A percentile compares a stretch with the other conserved stretches of the same genome.
phyloP scores from a whole-genome alignment of 2,888 invertebrate species.

The Drosophila phalerata region DNA sequence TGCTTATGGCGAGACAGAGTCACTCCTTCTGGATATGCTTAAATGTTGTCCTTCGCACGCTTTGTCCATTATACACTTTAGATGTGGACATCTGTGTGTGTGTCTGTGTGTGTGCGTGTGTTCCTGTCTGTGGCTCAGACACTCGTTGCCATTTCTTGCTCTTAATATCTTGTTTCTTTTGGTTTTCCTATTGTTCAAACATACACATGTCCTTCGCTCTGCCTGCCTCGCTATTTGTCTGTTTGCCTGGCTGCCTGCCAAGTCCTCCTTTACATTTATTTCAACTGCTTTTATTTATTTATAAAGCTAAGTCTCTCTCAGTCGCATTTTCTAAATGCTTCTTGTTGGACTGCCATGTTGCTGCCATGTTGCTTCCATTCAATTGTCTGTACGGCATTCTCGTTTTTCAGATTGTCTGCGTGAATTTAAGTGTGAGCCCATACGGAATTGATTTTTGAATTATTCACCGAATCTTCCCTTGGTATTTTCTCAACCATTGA shows the following conservation, averaged over 20 bases:
- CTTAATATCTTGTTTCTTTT: conserved; percentile 76
- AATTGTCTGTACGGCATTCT: conserved; percentile 44
- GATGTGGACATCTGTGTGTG: conserved; percentile 8
- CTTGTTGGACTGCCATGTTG: conserved; percentile 62
- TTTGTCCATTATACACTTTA: conserved; percentile 38
- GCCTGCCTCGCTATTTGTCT: conserved; percentile 23
- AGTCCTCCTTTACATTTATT: conserved; percentile 71
- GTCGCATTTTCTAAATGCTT: conserved; percentile 48
- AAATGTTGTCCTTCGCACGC: conserved; percentile 74
- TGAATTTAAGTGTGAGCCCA: conserved; percentile 29
- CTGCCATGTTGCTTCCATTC: conserved; percentile 70
- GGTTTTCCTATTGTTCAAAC: conserved; percentile 43
- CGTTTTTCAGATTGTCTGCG: conserved; percentile 31
- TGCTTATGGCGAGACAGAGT: conserved; percentile 77
- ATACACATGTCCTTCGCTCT: conserved; percentile 63
- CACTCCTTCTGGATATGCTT: conserved; percentile 67
- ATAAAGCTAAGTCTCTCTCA: conserved; percentile 57
- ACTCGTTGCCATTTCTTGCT: conserved; percentile 67
- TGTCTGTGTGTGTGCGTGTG: conserved; percentile 11
- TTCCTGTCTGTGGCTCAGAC: conserved; percentile 55
- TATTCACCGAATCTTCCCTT: conserved; percentile 59
- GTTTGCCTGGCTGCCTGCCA: conserved; percentile 18
- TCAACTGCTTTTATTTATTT: conserved; percentile 75
- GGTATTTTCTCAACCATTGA: conserved; percentile 26
- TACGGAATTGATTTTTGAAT: conserved; percentile 78